Base-by-base conservation (phyloP, 2,797 vertebrate species). In the Oryzias sinensis region DNA sequence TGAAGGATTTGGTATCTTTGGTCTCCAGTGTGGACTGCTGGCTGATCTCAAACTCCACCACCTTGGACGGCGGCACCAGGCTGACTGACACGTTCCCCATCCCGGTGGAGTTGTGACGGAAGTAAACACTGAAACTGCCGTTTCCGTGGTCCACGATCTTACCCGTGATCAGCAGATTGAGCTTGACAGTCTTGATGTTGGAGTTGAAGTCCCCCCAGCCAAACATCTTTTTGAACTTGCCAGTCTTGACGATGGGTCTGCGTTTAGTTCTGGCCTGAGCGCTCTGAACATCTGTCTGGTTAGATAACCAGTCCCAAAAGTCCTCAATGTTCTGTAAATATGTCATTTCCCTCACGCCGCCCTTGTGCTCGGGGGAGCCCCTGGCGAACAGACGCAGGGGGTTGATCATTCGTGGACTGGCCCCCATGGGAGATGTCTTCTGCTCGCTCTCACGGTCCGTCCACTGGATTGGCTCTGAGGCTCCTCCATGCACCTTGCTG, bases 171-270 rank as follows among this genome's bases (percentile, higher is more conserved):
- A 99, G 92, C 27, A 99, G 93, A 85, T 99, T 99, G 76, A 99
- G 92, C 81, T 99, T 98, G 61, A 99, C 93, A 49, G 97, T 99
- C 90, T 99, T 99, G 88, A 99, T 99, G 88, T 98, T 99, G 70
- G 97, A 99, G 87, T 99, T 95, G 83, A 99, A 99, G 88, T 99
- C 97, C 0, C 97, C 97, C 97, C 97, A 99, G 53, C 97, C 97
- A 33, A 99, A 99, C 97, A 99, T 99, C 81, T 99, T 99, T 90
- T 99, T 99, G 91, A 99, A 99, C 87, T 99, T 99, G 64, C 97
- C 97, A 6, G 97, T 99, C 91, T 99, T 99, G 56, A 99, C 97
- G 66, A 99, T 99, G 70, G 97, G 97, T 72, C 97, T 92, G 83
- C 97, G 94, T 77, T 98, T 99, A 94, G 96, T 96, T 94, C 97